These are phyloP conservation scores for Lepas anatifera DNA, from an alignment of 2,888 invertebrate genomes.

Conservation along the genomic window DNA sequence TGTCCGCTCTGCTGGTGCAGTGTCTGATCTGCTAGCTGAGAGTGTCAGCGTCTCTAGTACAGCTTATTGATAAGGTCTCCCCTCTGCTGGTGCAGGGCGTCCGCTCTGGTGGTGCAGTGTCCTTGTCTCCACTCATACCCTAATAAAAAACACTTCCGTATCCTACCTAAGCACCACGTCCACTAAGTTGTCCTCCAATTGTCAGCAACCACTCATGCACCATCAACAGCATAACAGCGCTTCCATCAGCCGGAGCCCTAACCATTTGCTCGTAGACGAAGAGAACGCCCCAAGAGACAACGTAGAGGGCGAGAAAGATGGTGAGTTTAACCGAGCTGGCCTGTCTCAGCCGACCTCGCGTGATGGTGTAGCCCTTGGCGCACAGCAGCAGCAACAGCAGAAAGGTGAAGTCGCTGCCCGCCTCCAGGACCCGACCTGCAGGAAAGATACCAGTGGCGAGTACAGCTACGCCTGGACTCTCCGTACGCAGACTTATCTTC, in stretches of 20 bases:
- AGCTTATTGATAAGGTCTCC: too few species aligned
- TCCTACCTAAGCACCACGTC: too few species aligned
- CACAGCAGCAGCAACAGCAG: slow-evolving; percentile 64
- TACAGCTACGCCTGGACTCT: too few species aligned
- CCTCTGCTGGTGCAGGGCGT: too few species aligned
- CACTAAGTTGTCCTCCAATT: background rate
- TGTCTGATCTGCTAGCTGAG: too few species aligned
- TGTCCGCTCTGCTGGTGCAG: too few species aligned
- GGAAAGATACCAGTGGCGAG: too few species aligned
- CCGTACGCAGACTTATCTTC: too few species aligned
- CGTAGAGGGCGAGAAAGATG: slow-evolving; percentile 63
- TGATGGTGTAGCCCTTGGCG: slow-evolving; percentile 84
- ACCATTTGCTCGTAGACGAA: slow-evolving; percentile 72
- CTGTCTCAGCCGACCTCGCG: slow-evolving; percentile 61
- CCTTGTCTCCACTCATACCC: too few species aligned
- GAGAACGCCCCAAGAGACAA: slow-evolving; percentile 56
- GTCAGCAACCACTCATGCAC: background rate
- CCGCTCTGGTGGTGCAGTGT: too few species aligned
- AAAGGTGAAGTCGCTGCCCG: slow-evolving; percentile 59
- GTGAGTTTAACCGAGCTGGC: slow-evolving; percentile 61
- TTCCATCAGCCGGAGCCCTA: slow-evolving; percentile 20
- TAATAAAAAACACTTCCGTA: too few species aligned
- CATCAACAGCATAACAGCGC: background rate
- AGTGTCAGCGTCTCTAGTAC: too few species aligned
- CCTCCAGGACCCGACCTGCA: slow-evolving; percentile 57